A percentile compares a stretch with the other conserved stretches of the same genome.
These are phyloP conservation scores for Drosophila teissieri DNA, from an alignment of 1,140 invertebrate species.

Conservation along the genomic window DNA sequence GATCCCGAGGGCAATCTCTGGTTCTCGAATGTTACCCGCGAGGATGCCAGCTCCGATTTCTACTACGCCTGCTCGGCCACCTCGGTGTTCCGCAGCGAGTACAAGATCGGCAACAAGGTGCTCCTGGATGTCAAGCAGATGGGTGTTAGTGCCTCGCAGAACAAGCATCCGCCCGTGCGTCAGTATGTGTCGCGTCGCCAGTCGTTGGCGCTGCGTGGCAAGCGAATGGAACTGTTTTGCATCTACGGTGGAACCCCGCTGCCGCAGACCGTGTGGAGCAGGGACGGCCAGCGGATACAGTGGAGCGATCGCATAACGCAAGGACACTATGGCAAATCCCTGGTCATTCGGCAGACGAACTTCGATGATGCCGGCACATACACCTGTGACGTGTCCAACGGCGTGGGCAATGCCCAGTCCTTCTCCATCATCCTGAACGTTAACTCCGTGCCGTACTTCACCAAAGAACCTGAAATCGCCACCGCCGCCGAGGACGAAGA, in stretches of 20 bases:
- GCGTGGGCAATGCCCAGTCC: slow-evolving; percentile 92
- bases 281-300: slow-evolving; percentile 89
- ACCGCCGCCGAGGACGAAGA: slow-evolving; percentile 96
- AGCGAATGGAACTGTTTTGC: slow-evolving; percentile 93
- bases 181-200: slow-evolving; percentile 95
- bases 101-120: slow-evolving; percentile 94
- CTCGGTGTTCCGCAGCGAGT: slow-evolving; percentile 94
- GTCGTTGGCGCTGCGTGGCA: slow-evolving; percentile 92
- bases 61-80: slow-evolving; percentile 95
- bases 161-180: slow-evolving; percentile 90
- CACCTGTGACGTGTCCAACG: slow-evolving; percentile 96
- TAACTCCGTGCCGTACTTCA: slow-evolving; percentile 95
- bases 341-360: slow-evolving; percentile 93
- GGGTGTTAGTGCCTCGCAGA: slow-evolving; percentile 90
- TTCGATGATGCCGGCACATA: slow-evolving; percentile 95
- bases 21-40: slow-evolving; percentile 96
- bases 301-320: slow-evolving; percentile 91
- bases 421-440: slow-evolving; percentile 94
- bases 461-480: slow-evolving; percentile 93
- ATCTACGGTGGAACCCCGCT: slow-evolving; percentile 95
- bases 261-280: slow-evolving; percentile 93
- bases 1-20: slow-evolving; percentile 97
- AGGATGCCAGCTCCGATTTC: slow-evolving; percentile 93
- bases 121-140: slow-evolving; percentile 91
- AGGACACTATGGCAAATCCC: slow-evolving; percentile 96